These are phyloP conservation scores for Temnothorax curvispinosus DNA, from an alignment of 1,140 invertebrate species.

Conservation along the genomic window DNA sequence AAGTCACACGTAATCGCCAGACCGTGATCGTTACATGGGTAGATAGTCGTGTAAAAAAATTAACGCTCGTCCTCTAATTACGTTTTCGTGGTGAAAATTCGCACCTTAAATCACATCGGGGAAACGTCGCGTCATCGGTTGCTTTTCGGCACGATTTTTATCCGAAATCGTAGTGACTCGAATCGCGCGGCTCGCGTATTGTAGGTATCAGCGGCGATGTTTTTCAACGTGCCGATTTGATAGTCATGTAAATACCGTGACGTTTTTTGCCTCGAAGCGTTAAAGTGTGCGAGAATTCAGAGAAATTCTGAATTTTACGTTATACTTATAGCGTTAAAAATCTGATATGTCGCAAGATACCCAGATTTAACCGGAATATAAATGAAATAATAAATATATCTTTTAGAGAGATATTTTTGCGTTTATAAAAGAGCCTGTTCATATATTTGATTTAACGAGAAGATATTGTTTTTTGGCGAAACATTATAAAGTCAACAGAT, in stretches of 20 bases:
- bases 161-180: not conserved
- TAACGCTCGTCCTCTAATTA: constrained; percentile 22
- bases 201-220: constrained; percentile 14
- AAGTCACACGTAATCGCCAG: constrained; percentile 14
- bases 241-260: constrained; percentile 27
- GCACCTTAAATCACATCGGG: constrained; percentile 2
- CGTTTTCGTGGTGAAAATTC: constrained; percentile 15
- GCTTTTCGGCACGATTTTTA: constrained; percentile 21
- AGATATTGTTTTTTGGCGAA: not conserved
- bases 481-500: not conserved
- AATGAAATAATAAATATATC: not conserved
- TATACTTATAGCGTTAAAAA: constrained; percentile 25
- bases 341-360: constrained; percentile 1
- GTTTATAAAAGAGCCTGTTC: not conserved
- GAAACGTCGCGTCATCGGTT: not conserved
- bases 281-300: constrained; percentile 18
- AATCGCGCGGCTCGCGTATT: not conserved
- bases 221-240: constrained; percentile 17
- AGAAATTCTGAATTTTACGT: constrained; percentile 15
- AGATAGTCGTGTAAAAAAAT: constrained; percentile 43
- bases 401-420: not conserved
- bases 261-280: constrained; percentile 1
- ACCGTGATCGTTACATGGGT: constrained; percentile 27
- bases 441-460: not conserved
- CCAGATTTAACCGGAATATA: not conserved